Conservation (phyloP, 2,888 invertebrate species). For the Agrenia bidenticulata region DNA sequence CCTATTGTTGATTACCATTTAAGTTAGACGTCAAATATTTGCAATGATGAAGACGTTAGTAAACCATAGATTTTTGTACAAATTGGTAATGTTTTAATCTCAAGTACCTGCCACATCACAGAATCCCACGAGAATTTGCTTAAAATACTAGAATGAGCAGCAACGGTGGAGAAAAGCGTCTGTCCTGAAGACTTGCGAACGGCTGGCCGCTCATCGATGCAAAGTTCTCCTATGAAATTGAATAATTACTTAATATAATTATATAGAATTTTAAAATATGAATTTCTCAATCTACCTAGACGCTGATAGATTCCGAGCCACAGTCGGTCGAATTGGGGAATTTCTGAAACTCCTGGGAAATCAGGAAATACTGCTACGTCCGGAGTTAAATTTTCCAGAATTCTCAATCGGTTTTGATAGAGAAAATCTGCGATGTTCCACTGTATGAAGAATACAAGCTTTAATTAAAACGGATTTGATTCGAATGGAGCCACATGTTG, state of each 20-base stretch:
- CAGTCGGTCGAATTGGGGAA: constrained; percentile 86
- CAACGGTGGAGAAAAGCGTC: constrained; percentile 95
- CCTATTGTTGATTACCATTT: constrained; percentile 58
- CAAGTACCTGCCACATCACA: constrained; percentile 76
- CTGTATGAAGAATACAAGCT: constrained; percentile 61
- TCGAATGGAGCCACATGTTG: constrained; percentile 15
- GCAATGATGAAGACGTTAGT: too few species aligned
- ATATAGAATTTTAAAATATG: not conserved
- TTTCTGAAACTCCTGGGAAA: constrained; percentile 77
- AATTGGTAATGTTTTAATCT: not conserved
- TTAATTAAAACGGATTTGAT: constrained; percentile 27
- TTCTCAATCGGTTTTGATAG: constrained; percentile 87
- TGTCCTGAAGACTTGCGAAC: constrained; percentile 96
- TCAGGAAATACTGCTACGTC: constrained; percentile 77
- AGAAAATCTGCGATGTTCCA: constrained; percentile 99
- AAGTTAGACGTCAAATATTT: too few species aligned
- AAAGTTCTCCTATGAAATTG: constrained; percentile 70
- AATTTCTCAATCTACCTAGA: constrained; percentile 64
- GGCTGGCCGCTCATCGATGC: constrained; percentile 92
- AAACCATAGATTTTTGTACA: too few species aligned
- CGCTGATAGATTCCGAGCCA: constrained; percentile 95
- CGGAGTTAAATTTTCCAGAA: constrained; percentile 70
- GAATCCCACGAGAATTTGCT: constrained; percentile 90
- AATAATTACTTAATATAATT: constrained; percentile 7
- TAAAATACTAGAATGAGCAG: constrained; percentile 88